Evolutionary conservation across 2,113 vertebrate genomes (phyloP), one percentile per base, ranked within the genome.

Genomic region (Cephalopterus ornatus): DNA sequence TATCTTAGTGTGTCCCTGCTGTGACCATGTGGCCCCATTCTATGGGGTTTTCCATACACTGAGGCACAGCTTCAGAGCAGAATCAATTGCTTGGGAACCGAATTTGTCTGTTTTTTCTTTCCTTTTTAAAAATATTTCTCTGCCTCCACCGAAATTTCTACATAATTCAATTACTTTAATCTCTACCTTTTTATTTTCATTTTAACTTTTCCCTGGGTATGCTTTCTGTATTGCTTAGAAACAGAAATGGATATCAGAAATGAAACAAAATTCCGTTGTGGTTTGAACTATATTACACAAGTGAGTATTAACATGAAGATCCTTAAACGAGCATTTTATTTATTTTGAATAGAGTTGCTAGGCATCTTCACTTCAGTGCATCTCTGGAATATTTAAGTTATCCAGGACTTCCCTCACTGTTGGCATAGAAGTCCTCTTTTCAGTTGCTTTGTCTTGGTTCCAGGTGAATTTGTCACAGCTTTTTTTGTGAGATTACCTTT

Each of bases 171-270:
- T 94, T 92, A 90, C 46, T 53, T 8, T 76, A 73, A 92, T 89
- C 41, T 80, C 11, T 16, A 35, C 14, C 67, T 83, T 92, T 94
- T 94, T 58, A 88, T 92, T 95, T 96, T n/a, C 72, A 20, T 63
- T 26, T 1, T 67, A 84, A 83, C 47, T 83, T 92, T 88, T 92
- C 85, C 82, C 88, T 59, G 32, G 75, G 55, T 63, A 41, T 80
- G 42, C 24, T 74, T 93, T 83, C 83, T 85, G 24, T 55, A 74
- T 68, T 86, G 50, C 72, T 88, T 85, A 88, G 78, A 80, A 94
- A 88, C 2, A 2, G 76, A 86, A 85, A 65, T 65, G 67, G 41
- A 37, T 67, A 68, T 66, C 18, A 23, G 67, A 92, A 79, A 85
- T 42, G 14, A 92, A 88, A 71, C 27, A 73, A 66, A 73, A 92